phyloP scores from a whole-genome alignment of 2,888 invertebrate genomes.

The Abrostola tripartita region DNA sequence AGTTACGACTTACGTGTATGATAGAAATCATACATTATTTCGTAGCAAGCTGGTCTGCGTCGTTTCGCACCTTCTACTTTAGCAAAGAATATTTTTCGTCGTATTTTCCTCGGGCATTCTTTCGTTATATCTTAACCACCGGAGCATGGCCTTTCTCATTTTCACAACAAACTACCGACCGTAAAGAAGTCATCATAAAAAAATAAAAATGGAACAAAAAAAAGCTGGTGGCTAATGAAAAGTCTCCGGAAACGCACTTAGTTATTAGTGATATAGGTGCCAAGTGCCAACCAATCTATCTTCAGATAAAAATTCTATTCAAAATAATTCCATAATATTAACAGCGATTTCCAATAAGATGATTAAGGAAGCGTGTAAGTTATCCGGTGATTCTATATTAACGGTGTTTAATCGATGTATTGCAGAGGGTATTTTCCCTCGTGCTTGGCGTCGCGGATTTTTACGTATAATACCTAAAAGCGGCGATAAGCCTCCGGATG shows the following conservation, averaged over 20 bases:
- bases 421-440: no score
- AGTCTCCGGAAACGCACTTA: not conserved
- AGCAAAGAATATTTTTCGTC: conserved; percentile 22
- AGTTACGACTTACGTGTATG: conserved; percentile 1
- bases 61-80: conserved; percentile 21
- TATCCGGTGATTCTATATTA: no score
- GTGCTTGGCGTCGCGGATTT: no score
- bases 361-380: no score
- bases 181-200: conserved; percentile 22
- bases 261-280: not conserved
- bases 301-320: not conserved
- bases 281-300: not conserved
- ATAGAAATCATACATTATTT: conserved; percentile 5
- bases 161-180: conserved; percentile 27
- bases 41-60: conserved; percentile 12
- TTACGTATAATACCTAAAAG: no score
- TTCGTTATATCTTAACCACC: conserved; percentile 38
- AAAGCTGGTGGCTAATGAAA: conserved; percentile 15
- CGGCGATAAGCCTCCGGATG: no score
- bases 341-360: no score
- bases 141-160: conserved; percentile 48
- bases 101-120: conserved; percentile 31
- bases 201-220: conserved; percentile 12
- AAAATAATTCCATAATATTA: not conserved
- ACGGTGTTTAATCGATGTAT: no score